Percentiles rank a stretch among this genome's conserved stretches.
These are phyloP conservation scores for Aspiorhynchus laticeps DNA, from an alignment of 2,113 vertebrate species.

Conservation along the genomic window DNA sequence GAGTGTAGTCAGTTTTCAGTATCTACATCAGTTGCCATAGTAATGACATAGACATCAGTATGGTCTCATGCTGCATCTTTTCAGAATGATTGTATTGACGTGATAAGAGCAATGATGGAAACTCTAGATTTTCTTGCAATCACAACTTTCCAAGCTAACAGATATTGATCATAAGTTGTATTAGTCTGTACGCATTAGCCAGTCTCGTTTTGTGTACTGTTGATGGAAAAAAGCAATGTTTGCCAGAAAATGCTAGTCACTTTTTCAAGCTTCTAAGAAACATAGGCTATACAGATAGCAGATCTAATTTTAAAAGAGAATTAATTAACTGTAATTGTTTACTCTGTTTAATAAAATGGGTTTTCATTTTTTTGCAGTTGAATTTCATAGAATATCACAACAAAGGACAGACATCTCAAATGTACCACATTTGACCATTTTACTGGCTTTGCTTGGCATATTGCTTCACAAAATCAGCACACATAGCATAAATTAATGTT, in stretches of 20 bases:
- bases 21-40: constrained; percentile 1
- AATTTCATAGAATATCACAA: constrained; percentile 73
- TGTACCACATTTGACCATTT: constrained; percentile 73
- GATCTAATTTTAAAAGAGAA: background rate
- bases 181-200: background rate
- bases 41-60: constrained; percentile 7
- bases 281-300: background rate
- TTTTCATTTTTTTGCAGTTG: constrained; percentile 18
- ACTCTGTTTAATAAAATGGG: background rate
- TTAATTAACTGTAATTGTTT: background rate
- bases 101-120: background rate
- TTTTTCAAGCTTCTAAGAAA: background rate
- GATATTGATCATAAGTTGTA: background rate
- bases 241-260: background rate
- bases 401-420: constrained; percentile 67
- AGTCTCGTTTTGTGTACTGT: background rate
- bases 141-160: background rate
- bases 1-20: background rate
- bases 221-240: background rate
- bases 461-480: constrained; percentile 76
- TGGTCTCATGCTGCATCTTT: background rate
- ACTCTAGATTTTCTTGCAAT: background rate
- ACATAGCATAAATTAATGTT: constrained; percentile 77
- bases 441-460: constrained; percentile 74
- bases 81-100: background rate